Evolutionary conservation across 2,888 invertebrate species (phyloP).

Genomic region (Ophioninae sp.): DNA sequence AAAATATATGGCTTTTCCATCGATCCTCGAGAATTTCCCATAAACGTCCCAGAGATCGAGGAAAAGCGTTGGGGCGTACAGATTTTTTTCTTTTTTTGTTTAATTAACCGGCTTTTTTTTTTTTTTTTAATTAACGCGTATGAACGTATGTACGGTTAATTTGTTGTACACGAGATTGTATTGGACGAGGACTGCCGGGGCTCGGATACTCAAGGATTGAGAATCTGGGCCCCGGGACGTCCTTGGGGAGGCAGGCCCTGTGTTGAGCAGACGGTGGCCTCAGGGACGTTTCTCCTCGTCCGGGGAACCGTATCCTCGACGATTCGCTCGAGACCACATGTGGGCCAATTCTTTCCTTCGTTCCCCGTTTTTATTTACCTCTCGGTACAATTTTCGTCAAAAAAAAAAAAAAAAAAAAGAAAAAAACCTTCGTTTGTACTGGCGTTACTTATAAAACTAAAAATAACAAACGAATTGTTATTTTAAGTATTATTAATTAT

Average conservation of each 20-base stretch:
- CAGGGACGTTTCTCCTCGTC: constrained; percentile 63
- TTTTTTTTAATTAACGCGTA: neutral
- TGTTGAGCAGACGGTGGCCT: constrained; percentile 48
- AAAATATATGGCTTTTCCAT: neutral
- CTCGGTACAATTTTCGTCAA: neutral
- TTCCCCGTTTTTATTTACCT: neutral
- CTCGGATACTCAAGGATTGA: constrained; percentile 58
- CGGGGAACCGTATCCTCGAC: constrained; percentile 42
- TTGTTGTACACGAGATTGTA: neutral
- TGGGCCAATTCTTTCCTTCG: constrained; percentile 11
- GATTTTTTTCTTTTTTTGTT: neutral
- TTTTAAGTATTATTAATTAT: no score
- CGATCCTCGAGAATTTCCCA: neutral
- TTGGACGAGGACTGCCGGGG: constrained; percentile 33
- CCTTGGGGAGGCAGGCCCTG: constrained; percentile 70
- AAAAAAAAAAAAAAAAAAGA: no score
- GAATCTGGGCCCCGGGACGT: constrained; percentile 78
- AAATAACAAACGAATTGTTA: no score
- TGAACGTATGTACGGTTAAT: neutral
- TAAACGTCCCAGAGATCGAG: neutral
- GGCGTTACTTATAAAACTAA: no score
- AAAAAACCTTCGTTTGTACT: no score
- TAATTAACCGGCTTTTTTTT: neutral
- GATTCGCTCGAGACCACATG: constrained; percentile 41
- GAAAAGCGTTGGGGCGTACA: neutral